A percentile compares a stretch with the other conserved stretches of the same genome.
phyloP scores from a whole-genome alignment of 2,888 invertebrate species.

The Trissolcus japonicus region DNA sequence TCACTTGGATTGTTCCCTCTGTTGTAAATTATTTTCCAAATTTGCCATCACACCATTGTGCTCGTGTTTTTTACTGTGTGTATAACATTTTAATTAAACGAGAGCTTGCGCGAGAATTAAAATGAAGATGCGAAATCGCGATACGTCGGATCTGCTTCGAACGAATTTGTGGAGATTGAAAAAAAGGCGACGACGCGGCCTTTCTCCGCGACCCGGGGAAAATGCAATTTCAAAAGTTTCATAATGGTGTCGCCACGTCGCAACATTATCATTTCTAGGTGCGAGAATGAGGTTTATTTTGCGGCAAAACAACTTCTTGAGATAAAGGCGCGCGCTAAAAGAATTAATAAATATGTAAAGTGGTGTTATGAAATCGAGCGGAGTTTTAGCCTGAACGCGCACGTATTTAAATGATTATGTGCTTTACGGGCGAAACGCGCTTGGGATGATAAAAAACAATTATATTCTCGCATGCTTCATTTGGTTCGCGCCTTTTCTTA shows the following conservation, averaged over 20 bases:
- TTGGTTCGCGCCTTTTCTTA: not conserved
- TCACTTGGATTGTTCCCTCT: not conserved
- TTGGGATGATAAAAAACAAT: slow-evolving; percentile 42
- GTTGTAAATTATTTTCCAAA: not conserved
- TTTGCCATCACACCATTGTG: not conserved
- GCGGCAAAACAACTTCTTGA: slow-evolving; percentile 53
- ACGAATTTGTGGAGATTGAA: slow-evolving; percentile 17
- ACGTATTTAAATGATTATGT: slow-evolving; percentile 48
- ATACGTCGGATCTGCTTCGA: not conserved
- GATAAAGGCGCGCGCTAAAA: slow-evolving; percentile 55
- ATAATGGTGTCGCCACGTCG: slow-evolving; percentile 50
- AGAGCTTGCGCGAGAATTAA: slow-evolving; percentile 19
- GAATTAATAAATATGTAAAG: slow-evolving; percentile 59
- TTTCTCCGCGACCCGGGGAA: slow-evolving; percentile 18
- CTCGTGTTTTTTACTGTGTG: not conserved
- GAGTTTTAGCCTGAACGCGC: slow-evolving; percentile 46
- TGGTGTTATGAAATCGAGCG: slow-evolving; percentile 51
- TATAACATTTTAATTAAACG: slow-evolving; percentile 26
- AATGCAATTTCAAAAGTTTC: slow-evolving; percentile 51
- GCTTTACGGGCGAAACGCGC: slow-evolving; percentile 19
- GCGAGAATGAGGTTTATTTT: slow-evolving; percentile 56
- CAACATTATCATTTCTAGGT: slow-evolving; percentile 55
- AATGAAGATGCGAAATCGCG: slow-evolving; percentile 4
- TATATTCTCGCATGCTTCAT: slow-evolving; percentile 7
- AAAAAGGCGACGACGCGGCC: slow-evolving; percentile 9